Base-by-base conservation (phyloP, 2,113 vertebrate genomes). In the Jacana jacana region DNA sequence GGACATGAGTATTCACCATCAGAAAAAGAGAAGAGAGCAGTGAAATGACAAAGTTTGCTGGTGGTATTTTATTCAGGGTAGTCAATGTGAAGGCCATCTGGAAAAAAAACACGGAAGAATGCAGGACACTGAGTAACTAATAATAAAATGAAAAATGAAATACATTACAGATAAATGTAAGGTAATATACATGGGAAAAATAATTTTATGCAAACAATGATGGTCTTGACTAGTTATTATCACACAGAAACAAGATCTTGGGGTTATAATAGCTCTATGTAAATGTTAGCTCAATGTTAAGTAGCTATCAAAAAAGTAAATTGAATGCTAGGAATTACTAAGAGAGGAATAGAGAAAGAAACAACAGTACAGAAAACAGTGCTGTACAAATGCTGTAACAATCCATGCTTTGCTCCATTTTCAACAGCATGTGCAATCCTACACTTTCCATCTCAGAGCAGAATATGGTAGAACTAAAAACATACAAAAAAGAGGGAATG, bases 291-390 rank as follows among this genome's bases (percentile, higher is more conserved):
- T 84, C 65, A 52, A 17, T 75, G 69, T 39, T 93, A 60, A 78
- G 64, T 66, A 66, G 51, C 69, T 95, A 93, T 87, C 64, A 84
- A 65, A 91, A 84, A 89, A 87, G 46, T 79, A 87, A 93, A 91
- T 63, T 37, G 73, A 91, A 81, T 71, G 14, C 51, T 93, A 89
- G 42, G 57, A 92, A 60, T 64, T 91, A 80, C 55, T 79, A 68
- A n/a, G 10, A 77, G 11, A 91, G 12, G 24, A 84, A 81, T 12
- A 0, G 1, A 65, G 20, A 9, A 23, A 31, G 39, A n/a, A n/a
- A n/a, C n/a, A n/a, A n/a, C n/a, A n/a, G n/a, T n/a, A n/a, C 8
- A 78, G 64, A 78, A 77, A 73, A 81, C 18, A 52, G 11, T 58
- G 44, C 2, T 46, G 28, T 19, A 70, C 9, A 83, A 73, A 73